These are phyloP conservation scores for Sceloporus undulatus DNA, from an alignment of 2,113 vertebrate genomes.

Conservation along the genomic window DNA sequence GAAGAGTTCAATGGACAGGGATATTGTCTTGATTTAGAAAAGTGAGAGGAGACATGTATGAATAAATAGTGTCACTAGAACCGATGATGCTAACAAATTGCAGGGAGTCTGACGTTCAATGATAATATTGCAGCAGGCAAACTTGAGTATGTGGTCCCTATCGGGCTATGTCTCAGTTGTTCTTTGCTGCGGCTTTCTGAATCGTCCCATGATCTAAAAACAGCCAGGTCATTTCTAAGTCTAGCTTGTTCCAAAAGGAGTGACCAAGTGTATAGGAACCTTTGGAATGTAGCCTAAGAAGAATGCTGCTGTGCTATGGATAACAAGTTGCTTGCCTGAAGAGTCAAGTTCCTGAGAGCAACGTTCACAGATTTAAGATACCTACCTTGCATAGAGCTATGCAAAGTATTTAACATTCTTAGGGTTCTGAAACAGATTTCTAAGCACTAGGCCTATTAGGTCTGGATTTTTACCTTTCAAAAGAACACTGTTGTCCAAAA, in stretches of 20 bases:
- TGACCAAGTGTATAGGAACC: conserved; percentile 10
- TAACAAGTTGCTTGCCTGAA: background rate
- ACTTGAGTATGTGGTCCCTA: background rate
- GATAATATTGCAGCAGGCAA: background rate
- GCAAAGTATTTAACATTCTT: background rate
- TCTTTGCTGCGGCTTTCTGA: background rate
- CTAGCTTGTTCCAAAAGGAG: conserved; percentile 23
- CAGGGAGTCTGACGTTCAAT: background rate
- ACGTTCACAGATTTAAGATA: background rate
- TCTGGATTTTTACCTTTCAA: background rate
- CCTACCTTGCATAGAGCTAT: background rate
- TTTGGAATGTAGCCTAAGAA: conserved; percentile 24
- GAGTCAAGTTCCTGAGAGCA: background rate
- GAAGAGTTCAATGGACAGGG: background rate
- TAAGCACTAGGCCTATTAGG: background rate
- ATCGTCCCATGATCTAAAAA: conserved; percentile 25
- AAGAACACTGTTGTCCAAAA: background rate
- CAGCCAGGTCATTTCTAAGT: conserved; percentile 32
- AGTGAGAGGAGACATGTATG: background rate
- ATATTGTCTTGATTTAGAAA: background rate
- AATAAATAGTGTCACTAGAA: background rate
- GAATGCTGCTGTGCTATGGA: background rate
- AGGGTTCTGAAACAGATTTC: background rate
- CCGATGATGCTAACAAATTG: background rate
- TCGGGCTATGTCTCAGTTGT: background rate